Base-by-base conservation (phyloP, 2,888 invertebrate species). In the Ochropleura plecta region DNA sequence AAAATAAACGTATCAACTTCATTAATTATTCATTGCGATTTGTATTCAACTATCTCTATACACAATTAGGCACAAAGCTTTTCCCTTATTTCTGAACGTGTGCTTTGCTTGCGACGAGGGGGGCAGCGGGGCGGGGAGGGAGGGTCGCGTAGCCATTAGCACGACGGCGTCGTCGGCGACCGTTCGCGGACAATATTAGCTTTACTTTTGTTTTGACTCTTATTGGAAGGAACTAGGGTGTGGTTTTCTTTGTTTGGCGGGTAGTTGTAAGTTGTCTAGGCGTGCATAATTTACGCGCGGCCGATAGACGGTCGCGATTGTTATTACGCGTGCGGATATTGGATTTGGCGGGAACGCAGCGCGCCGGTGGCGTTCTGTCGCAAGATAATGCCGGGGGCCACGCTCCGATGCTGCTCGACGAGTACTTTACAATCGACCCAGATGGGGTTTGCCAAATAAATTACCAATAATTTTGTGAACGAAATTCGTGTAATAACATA, bases 231-330 rank as follows among this genome's bases (percentile, higher is more conserved):
- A 0, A 0, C n/a, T 91, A 93, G 82, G 88, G 91, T 88, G 74
- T 30, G 72, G 63, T 89, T 88, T 91, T 14, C 60, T 48, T 53
- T 75, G 85, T n/a, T 30, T 40, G 2, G 44, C 30, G 40, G 69
- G 80, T 73, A 70, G 81, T 70, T 70, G 75, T 79, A 84, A 74
- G 76, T 90, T 90, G 88, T 82, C 83, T 83, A 86, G 86, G 90
- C 93, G 94, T 96, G 95, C 95, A 96, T 96, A 96, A 96, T 96
- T 96, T 96, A 96, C 95, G 95, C 94, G 95, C 92, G 94, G 91
- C 93, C 96, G 96, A 95, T 96, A 95, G 95, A 95, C 94, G 93
- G 91, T 93, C 94, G 94, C 95, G 95, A 95, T 94, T 95, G 96
- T 95, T 96, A 96, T 96, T 96, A 94, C 95, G 94, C 94, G 94